phyloP scores from a whole-genome alignment of 2,888 invertebrate species.

The Andrena fulva region DNA sequence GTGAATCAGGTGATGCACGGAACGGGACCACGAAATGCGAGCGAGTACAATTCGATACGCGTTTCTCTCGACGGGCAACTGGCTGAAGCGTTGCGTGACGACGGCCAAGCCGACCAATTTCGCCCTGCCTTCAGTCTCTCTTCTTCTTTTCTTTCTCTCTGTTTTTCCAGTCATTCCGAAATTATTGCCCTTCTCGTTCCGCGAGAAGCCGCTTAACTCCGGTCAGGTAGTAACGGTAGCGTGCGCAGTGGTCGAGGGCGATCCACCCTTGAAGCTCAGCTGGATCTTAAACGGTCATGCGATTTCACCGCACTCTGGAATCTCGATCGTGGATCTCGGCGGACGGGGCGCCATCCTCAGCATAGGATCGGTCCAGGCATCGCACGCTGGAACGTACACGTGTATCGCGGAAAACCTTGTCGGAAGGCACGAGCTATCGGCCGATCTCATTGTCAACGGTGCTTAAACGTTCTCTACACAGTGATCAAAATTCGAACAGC shows the following conservation, averaged over 20 bases:
- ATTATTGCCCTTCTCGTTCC: conserved; percentile 86
- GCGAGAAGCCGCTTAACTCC: conserved; percentile 87
- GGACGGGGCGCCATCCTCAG: conserved; percentile 88
- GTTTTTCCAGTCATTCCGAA: conserved; percentile 83
- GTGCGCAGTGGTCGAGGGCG: conserved; percentile 88
- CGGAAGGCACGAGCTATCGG: conserved; percentile 86
- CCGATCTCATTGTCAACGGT: conserved; percentile 86
- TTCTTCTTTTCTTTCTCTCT: conserved; percentile 39
- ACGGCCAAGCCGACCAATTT: not conserved
- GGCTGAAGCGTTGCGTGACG: not conserved
- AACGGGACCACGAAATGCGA: not conserved
- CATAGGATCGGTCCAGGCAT: conserved; percentile 86
- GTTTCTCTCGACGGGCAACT: not conserved
- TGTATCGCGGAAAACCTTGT: conserved; percentile 87
- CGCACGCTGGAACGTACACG: conserved; percentile 88
- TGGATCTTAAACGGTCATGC: conserved; percentile 86
- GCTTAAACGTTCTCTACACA: conserved; percentile 65
- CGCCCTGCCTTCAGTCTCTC: conserved; percentile 18
- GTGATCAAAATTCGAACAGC: conserved; percentile 53
- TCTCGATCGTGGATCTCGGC: conserved; percentile 87
- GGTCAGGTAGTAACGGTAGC: conserved; percentile 88
- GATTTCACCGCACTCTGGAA: conserved; percentile 85
- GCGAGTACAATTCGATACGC: not conserved
- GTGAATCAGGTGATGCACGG: conserved; percentile 14
- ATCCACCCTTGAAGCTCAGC: conserved; percentile 88